phyloP scores from a whole-genome alignment of 2,888 invertebrate species.

The Lottia gigantea region DNA sequence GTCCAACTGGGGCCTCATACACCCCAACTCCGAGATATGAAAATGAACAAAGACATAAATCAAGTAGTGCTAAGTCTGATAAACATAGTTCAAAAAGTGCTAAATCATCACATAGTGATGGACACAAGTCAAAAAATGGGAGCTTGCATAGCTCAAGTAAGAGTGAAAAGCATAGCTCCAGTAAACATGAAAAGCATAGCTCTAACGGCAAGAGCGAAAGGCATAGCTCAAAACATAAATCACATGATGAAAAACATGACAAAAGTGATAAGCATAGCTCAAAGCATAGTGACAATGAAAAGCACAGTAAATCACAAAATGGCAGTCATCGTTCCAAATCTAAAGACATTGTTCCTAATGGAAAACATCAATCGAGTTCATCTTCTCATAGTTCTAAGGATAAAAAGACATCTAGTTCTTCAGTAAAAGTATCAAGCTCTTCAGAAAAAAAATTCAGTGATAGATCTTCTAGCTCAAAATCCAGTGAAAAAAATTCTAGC shows the following conservation, averaged over 20 bases:
- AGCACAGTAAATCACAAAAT: slow-evolving; percentile 7
- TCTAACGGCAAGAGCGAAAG: not conserved
- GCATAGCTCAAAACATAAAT: not conserved
- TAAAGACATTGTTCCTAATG: too few species aligned
- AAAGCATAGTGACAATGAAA: not conserved
- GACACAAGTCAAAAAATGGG: not conserved
- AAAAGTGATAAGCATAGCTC: not conserved
- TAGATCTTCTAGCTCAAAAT: slow-evolving; percentile 1
- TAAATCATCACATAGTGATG: not conserved
- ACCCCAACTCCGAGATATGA: not conserved
- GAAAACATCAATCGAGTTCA: too few species aligned
- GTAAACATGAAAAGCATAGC: slow-evolving; percentile 3
- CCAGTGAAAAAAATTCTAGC: slow-evolving; percentile 1
- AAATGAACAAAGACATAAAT: not conserved
- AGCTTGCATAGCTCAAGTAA: not conserved
- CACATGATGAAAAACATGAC: too few species aligned
- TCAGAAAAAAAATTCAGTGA: not conserved
- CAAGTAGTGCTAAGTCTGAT: not conserved
- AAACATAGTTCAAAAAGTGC: slow-evolving; percentile 10
- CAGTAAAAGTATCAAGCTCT: not conserved
- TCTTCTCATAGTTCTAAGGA: too few species aligned
- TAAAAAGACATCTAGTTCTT: too few species aligned
- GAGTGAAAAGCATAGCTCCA: not conserved
- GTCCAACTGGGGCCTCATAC: not conserved
- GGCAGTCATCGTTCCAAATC: not conserved